Percentiles rank a stretch among this genome's conserved stretches.
phyloP scores from a whole-genome alignment of 2,113 vertebrate species.

The Neolamprologus fasciatus region DNA sequence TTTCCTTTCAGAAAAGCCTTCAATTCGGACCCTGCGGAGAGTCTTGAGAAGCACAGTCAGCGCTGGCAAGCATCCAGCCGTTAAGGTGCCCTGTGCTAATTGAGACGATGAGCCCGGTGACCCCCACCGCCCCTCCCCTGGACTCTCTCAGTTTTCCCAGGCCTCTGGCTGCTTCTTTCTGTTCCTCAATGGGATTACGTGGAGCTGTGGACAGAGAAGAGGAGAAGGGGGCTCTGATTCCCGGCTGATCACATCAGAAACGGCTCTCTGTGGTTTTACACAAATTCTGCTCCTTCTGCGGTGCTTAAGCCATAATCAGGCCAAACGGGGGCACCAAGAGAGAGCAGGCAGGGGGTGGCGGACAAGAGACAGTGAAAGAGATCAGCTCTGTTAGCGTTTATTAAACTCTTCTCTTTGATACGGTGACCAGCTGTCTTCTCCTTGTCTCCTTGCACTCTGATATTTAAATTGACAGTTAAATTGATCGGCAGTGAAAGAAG shows the following conservation, averaged over 20 bases:
- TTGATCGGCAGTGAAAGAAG: background rate
- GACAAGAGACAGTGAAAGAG: background rate
- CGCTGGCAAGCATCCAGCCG: slow-evolving; percentile 32
- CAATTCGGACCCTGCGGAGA: background rate
- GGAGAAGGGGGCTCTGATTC: background rate
- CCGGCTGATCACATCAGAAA: slow-evolving; percentile 79
- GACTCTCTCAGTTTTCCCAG: slow-evolving; percentile 74
- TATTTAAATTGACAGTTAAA: background rate
- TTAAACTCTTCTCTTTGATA: slow-evolving; percentile 9
- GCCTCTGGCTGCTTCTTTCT: slow-evolving; percentile 68
- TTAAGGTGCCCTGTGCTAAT: slow-evolving; percentile 77
- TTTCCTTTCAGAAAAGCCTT: background rate
- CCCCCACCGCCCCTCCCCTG: slow-evolving; percentile 19
- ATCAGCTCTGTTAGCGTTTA: slow-evolving; percentile 17
- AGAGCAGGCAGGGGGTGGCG: background rate
- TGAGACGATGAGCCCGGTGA: slow-evolving; percentile 68
- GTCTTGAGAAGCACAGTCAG: slow-evolving; percentile 13
- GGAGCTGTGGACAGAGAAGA: background rate
- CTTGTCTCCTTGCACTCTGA: background rate
- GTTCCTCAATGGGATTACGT: slow-evolving; percentile 80
- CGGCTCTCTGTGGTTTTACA: slow-evolving; percentile 68
- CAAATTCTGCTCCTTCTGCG: slow-evolving; percentile 47
- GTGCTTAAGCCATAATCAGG: slow-evolving; percentile 9
- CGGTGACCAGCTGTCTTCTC: background rate
- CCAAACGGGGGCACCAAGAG: background rate